Evolutionary conservation across 1,140 invertebrate species (phyloP).

Genomic region (Gryon sp.): DNA sequence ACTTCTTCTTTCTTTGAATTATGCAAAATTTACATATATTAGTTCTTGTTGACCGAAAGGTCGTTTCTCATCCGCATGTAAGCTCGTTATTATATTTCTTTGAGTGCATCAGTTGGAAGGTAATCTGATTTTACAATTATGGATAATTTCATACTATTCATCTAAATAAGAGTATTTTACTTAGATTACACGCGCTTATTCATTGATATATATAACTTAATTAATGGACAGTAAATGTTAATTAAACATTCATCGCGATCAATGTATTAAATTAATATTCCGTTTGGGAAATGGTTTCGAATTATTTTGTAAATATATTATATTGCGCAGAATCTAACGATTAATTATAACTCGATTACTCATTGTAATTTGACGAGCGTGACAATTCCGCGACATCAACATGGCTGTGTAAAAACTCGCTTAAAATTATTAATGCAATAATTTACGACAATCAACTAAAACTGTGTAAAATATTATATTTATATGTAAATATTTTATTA

Average conservation of each 20-base stretch:
- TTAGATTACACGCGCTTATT: slow-evolving; percentile 15
- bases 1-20: slow-evolving; percentile 24
- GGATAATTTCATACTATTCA: slow-evolving; percentile 34
- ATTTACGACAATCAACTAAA: too few species aligned
- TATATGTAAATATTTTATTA: too few species aligned
- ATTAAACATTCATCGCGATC: slow-evolving; percentile 42
- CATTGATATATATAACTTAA: slow-evolving; percentile 26
- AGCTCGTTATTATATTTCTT: slow-evolving; percentile 53
- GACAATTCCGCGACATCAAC: slow-evolving; percentile 6
- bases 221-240: slow-evolving; percentile 43
- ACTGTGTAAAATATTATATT: too few species aligned
- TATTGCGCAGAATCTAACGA: slow-evolving; percentile 7
- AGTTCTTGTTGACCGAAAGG: slow-evolving; percentile 39
- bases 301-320: slow-evolving; percentile 40
- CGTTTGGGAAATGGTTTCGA: neutral
- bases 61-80: slow-evolving; percentile 38
- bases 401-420: neutral
- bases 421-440: too few species aligned
- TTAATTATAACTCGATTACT: slow-evolving; percentile 28
- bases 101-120: slow-evolving; percentile 39
- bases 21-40: slow-evolving; percentile 20
- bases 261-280: slow-evolving; percentile 22
- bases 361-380: neutral
- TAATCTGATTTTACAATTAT: slow-evolving; percentile 49
- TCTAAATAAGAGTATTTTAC: slow-evolving; percentile 16